These are phyloP conservation scores for Tangara arthus DNA, from an alignment of 2,797 vertebrate species.

Conservation along the genomic window DNA sequence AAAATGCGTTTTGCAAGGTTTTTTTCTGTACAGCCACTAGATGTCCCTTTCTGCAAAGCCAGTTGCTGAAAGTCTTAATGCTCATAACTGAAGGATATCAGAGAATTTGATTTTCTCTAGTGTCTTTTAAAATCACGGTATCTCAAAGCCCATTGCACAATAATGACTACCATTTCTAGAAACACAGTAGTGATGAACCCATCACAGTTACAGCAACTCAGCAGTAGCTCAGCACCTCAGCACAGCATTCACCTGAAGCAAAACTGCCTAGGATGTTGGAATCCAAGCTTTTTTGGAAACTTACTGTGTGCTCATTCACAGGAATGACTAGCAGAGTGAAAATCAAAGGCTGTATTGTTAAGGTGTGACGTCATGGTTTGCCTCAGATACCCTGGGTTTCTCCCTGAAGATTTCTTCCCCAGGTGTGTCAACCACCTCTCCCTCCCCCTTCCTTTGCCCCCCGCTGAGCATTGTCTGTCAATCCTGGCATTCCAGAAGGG, in stretches of 20 bases:
- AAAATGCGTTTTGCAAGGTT: background rate
- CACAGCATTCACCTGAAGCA: constrained; percentile 32
- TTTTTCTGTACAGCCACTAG: constrained; percentile 68
- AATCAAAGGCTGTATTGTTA: background rate
- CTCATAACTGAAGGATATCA: constrained; percentile 7
- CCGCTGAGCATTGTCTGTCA: too few relatives aligned
- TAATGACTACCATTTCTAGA: constrained; percentile 32
- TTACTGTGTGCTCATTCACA: constrained; percentile 6
- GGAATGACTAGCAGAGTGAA: constrained; percentile 22
- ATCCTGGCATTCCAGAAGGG: too few relatives aligned
- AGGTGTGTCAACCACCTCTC: too few relatives aligned
- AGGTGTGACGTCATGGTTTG: too few relatives aligned
- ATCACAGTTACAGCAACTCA: background rate
- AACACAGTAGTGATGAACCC: background rate
- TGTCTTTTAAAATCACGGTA: constrained; percentile 19
- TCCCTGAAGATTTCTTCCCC: too few relatives aligned
- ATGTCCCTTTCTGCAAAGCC: constrained; percentile 76
- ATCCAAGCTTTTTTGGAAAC: constrained; percentile 26
- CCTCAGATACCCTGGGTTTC: too few relatives aligned
- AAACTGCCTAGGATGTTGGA: constrained; percentile 22
- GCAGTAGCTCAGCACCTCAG: background rate
- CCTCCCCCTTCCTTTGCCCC: too few relatives aligned
- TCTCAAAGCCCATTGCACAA: constrained; percentile 39
- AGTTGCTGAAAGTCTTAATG: constrained; percentile 9
- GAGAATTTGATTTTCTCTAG: constrained; percentile 49